phyloP scores from a whole-genome alignment of 2,888 invertebrate genomes.

The Halictus ligatus region DNA sequence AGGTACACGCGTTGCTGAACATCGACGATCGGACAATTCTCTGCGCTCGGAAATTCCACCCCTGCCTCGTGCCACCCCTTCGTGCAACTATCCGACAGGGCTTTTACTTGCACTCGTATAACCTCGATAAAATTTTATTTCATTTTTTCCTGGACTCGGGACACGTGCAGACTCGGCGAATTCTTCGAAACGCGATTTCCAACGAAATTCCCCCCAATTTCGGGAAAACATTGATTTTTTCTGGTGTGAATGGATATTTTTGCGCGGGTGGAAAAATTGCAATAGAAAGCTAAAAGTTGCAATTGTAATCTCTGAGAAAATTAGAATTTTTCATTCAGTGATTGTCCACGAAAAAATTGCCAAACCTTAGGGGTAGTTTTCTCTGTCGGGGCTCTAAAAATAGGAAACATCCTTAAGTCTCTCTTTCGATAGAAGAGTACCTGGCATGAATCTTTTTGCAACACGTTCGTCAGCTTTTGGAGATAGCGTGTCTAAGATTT shows the following conservation, averaged over 20 bases:
- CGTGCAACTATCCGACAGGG: background rate
- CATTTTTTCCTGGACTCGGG: background rate
- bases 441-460: background rate
- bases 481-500: background rate
- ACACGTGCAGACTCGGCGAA: background rate
- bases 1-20: slow-evolving; percentile 9
- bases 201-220: no score
- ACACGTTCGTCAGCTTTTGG: background rate
- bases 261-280: background rate
- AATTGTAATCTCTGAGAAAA: background rate
- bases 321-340: background rate
- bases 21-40: background rate
- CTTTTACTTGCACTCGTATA: background rate
- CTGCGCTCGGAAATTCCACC: background rate
- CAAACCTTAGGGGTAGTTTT: background rate
- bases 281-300: background rate
- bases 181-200: background rate
- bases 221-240: no score
- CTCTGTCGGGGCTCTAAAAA: background rate
- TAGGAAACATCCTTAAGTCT: background rate
- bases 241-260: no score
- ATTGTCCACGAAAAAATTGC: background rate
- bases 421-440: background rate
- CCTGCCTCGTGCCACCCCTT: background rate
- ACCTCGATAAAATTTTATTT: background rate